Conservation (phyloP, 2,888 invertebrate genomes). For the Agonopterix alstromeriana region DNA sequence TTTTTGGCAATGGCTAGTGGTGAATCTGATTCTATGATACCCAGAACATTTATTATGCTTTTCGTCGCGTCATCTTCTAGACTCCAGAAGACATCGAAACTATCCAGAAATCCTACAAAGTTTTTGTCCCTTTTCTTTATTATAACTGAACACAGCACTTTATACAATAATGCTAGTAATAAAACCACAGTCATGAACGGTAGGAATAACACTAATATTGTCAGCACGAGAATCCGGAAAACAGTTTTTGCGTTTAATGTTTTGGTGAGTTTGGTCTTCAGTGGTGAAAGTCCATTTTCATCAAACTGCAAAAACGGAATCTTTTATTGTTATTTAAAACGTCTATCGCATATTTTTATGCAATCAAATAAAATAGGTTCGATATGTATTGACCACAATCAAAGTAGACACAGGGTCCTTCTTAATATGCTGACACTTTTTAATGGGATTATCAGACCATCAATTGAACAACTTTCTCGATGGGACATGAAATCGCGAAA, state of each 20-base stretch:
- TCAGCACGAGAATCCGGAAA: conserved; percentile 16
- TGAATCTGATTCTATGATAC: conserved; percentile 51
- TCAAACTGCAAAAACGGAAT: conserved; percentile 17
- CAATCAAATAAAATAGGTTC: no score
- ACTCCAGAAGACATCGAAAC: conserved; percentile 73
- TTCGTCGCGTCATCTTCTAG: conserved; percentile 59
- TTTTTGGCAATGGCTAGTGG: conserved; percentile 24
- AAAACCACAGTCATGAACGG: conserved; percentile 27
- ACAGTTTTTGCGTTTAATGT: conserved; percentile 12
- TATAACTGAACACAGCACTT: conserved; percentile 33
- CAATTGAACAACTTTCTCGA: no score
- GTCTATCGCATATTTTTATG: no score
- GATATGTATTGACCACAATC: no score
- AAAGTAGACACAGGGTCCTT: no score
- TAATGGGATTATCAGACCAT: no score
- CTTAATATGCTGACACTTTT: no score
- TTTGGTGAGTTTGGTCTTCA: conserved; percentile 12
- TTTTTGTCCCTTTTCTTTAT: conserved; percentile 37
- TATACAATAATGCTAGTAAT: conserved; percentile 29
- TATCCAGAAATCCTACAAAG: conserved; percentile 64
- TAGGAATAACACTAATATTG: conserved; percentile 21
- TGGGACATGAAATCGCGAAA: no score
- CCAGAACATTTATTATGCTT: conserved; percentile 66
- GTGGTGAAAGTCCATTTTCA: conserved; percentile 7
- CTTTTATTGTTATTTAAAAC: no score